Percentiles rank a stretch among this genome's conserved stretches.
phyloP scores from a whole-genome alignment of 2,797 vertebrate genomes.

The Crax fasciolata region DNA sequence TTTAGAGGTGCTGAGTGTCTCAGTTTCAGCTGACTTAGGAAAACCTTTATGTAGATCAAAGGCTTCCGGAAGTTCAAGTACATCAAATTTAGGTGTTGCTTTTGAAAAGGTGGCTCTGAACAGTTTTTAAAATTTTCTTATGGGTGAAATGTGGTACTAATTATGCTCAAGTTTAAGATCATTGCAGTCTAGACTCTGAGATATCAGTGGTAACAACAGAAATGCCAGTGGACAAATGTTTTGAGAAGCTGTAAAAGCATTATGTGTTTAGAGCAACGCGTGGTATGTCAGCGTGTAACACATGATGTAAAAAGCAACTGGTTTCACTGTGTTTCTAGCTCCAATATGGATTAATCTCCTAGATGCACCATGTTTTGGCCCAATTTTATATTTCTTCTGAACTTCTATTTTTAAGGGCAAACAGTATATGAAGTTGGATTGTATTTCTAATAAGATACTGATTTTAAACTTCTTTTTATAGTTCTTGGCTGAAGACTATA shows the following conservation, averaged over 20 bases:
- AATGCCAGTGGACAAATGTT: neutral
- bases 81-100: neutral
- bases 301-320: neutral
- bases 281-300: neutral
- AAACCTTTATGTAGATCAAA: slow-evolving; percentile 8
- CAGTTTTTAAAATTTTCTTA: neutral
- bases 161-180: neutral
- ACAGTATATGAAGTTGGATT: neutral
- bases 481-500: slow-evolving; percentile 94
- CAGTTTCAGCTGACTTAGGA: neutral
- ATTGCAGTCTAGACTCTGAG: neutral
- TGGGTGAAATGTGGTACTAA: neutral
- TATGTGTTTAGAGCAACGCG: neutral
- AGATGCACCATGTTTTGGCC: neutral
- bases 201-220: neutral
- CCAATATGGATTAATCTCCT: neutral
- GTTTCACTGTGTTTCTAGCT: neutral
- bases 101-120: neutral
- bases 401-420: neutral
- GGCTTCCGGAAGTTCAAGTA: neutral
- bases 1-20: slow-evolving; percentile 2
- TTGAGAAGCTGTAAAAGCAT: neutral
- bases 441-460: slow-evolving; percentile 5
- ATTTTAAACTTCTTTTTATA: slow-evolving; percentile 67
- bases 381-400: neutral